Evolutionary conservation across 2,888 invertebrate species (phyloP).

Genomic region (Drosophila lacicola): DNA sequence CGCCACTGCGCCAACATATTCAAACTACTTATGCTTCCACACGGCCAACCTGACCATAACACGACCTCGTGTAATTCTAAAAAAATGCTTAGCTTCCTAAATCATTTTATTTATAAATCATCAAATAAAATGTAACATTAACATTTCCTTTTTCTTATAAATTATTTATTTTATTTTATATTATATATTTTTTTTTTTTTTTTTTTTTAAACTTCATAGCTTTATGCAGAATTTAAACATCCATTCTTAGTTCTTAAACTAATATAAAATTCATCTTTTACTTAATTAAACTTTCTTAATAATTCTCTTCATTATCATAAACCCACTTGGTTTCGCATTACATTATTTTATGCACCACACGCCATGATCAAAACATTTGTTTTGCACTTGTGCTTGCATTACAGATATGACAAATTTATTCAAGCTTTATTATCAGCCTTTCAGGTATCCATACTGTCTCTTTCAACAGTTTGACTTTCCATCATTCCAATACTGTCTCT

Average conservation of each 20-base stretch:
- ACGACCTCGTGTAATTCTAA: slow-evolving; percentile 2
- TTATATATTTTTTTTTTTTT: too few relatives aligned
- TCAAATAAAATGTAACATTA: slow-evolving; percentile 4
- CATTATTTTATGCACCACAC: slow-evolving; percentile 2
- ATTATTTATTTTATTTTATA: not conserved
- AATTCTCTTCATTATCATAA: too few relatives aligned
- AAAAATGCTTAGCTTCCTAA: not conserved
- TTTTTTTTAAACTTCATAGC: too few relatives aligned
- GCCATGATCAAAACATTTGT: slow-evolving; percentile 6
- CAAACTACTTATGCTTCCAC: slow-evolving; percentile 3
- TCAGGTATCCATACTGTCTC: slow-evolving; percentile 1
- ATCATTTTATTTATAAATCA: slow-evolving; percentile 1
- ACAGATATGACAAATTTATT: not conserved
- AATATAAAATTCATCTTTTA: too few relatives aligned
- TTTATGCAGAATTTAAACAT: too few relatives aligned
- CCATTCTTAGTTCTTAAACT: too few relatives aligned
- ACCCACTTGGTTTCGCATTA: too few relatives aligned
- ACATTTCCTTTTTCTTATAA: slow-evolving; percentile 3
- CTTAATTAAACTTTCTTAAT: too few relatives aligned
- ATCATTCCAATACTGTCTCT: too few relatives aligned
- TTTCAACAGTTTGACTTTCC: not conserved
- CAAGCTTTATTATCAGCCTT: slow-evolving; percentile 2
- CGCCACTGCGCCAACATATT: not conserved
- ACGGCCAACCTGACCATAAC: slow-evolving; percentile 3
- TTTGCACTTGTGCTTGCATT: slow-evolving; percentile 4